phyloP scores from a whole-genome alignment of 2,797 vertebrate genomes.

The Synanceia verrucosa region DNA sequence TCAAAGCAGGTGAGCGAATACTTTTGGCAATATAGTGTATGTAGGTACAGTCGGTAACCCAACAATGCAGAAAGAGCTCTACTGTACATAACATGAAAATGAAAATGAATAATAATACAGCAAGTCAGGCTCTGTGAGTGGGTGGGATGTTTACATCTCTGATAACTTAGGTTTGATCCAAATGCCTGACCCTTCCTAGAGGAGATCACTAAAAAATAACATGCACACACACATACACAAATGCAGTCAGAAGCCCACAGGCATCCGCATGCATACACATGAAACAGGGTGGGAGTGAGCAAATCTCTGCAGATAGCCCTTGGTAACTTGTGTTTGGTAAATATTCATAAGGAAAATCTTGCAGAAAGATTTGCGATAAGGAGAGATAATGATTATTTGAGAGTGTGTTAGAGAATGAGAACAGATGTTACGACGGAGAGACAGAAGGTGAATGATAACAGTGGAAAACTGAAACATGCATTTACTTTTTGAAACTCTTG shows the following conservation, averaged over 20 bases:
- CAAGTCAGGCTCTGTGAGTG: slow-evolving; percentile 5
- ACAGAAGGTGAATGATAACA: slow-evolving; percentile 20
- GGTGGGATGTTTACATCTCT: slow-evolving; percentile 40
- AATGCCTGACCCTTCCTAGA: slow-evolving; percentile 48
- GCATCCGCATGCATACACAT: slow-evolving; percentile 35
- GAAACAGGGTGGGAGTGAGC: slow-evolving; percentile 45
- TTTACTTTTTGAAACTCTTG: neutral
- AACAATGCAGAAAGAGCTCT: slow-evolving; percentile 7
- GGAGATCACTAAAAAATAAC: slow-evolving; percentile 37
- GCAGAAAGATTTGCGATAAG: slow-evolving; percentile 35
- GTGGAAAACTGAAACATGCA: slow-evolving; percentile 4
- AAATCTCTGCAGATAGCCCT: slow-evolving; percentile 54
- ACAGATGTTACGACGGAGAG: slow-evolving; percentile 34
- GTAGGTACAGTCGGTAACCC: neutral
- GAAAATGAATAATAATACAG: slow-evolving; percentile 4
- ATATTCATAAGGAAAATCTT: slow-evolving; percentile 67
- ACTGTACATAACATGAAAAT: neutral
- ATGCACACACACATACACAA: neutral
- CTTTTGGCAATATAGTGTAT: too few species aligned
- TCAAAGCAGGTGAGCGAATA: too few species aligned
- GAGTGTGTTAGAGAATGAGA: slow-evolving; percentile 21
- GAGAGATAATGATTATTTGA: slow-evolving; percentile 46
- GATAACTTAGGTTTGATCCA: slow-evolving; percentile 43
- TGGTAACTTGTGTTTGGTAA: slow-evolving; percentile 53
- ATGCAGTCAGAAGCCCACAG: slow-evolving; percentile 16